Percentiles rank a stretch among this genome's conserved stretches.
phyloP scores from a whole-genome alignment of 2,888 invertebrate species.

The Parnassius apollo region DNA sequence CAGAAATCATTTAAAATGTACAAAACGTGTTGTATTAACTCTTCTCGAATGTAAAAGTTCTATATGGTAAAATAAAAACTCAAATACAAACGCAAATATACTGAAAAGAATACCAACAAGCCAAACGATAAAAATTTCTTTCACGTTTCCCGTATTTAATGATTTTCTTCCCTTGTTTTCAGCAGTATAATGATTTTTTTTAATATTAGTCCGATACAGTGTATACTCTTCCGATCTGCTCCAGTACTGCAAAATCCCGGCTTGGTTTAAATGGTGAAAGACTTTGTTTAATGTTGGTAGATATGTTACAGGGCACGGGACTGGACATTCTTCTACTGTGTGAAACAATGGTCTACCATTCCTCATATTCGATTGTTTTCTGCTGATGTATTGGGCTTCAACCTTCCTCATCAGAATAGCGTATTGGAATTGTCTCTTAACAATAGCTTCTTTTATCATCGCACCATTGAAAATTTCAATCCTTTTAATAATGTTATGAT shows the following conservation, averaged over 20 bases:
- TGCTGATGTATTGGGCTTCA: conserved; percentile 55
- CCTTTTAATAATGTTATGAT: conserved; percentile 47
- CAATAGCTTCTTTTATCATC: conserved; percentile 58
- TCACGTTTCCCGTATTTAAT: conserved; percentile 60
- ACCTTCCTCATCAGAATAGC: conserved; percentile 75
- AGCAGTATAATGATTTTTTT: conserved; percentile 32
- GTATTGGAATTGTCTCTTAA: conserved; percentile 61
- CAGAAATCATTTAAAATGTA: not conserved
- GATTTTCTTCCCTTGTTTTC: conserved; percentile 57
- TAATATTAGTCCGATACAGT: conserved; percentile 38
- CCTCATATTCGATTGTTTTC: conserved; percentile 50
- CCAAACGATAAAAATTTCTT: conserved; percentile 69
- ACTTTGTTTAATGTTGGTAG: conserved; percentile 68
- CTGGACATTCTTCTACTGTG: conserved; percentile 72
- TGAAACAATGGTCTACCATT: conserved; percentile 73
- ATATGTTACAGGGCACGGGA: conserved; percentile 80
- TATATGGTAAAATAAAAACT: conserved; percentile 32
- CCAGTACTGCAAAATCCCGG: conserved; percentile 74
- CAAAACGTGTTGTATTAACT: not conserved
- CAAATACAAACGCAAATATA: conserved; percentile 48
- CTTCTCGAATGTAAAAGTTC: no score
- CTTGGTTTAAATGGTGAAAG: conserved; percentile 69
- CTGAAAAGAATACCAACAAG: conserved; percentile 52
- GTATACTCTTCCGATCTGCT: conserved; percentile 52
- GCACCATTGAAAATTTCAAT: conserved; percentile 61